Base-by-base conservation (phyloP, 2,888 invertebrate genomes). In the Chrysomela aeneicollis region DNA sequence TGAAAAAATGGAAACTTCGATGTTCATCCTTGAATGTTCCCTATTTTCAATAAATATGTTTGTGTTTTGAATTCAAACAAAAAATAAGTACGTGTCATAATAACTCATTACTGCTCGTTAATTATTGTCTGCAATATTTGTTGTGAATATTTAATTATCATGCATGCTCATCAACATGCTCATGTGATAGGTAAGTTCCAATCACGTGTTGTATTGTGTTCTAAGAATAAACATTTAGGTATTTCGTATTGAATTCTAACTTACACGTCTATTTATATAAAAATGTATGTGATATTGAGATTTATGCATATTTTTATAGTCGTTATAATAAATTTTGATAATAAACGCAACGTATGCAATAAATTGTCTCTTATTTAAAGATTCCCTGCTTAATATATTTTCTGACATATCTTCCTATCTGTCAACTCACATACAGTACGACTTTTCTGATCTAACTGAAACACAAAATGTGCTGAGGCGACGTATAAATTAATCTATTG, bases 241-340 rank as follows among this genome's bases (percentile, higher is more conserved):
- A n/a, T n/a, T 30, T 49, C 50, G 19, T 32, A 59, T n/a, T 19
- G 21, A 42, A 42, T 42, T 15, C 42, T 46, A 53, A 30, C 50
- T 42, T 59, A 37, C 3, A 12, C 12, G 15, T 42, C 42, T 67
- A 55, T 67, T 53, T 64, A 61, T 64, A 59, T 55, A 61, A 58
- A 42, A 37, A 18, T 62, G 57, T 54, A 64, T 59, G 61, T 61
- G 50, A 67, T 61, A 54, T 64, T 61, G 62, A 67, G 67, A 67
- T 65, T n/a, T 69, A 32, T 63, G 59, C 51, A 66, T 69, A 69
- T 69, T 69, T 67, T 67, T 64, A 62, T 64, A 67, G 59, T 59
- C 62, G 66, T 67, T 69, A 65, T n/a, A n/a, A n/a, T 57, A 67
- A 59, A 66, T 55, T 69, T 67, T 67, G 22, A 59, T 65, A 64